Evolutionary conservation across 2,888 invertebrate genomes (phyloP).

Genomic region (Lampropteryx suffumata): DNA sequence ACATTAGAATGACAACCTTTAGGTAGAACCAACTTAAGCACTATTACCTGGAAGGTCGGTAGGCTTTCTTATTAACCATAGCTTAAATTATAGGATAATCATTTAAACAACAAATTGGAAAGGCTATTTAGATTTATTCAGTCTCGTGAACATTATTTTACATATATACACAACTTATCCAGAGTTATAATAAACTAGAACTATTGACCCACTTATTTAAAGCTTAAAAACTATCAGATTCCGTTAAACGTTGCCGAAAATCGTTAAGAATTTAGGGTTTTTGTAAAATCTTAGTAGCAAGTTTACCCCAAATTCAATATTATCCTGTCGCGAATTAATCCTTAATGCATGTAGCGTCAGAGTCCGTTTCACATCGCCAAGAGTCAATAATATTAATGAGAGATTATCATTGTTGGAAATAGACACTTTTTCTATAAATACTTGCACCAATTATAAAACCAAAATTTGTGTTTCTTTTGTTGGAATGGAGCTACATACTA

Average conservation of each 20-base stretch:
- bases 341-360: slow-evolving; percentile 2
- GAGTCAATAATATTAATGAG: no score
- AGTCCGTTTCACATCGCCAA: neutral
- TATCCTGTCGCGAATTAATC: neutral
- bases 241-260: slow-evolving; percentile 33
- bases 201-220: slow-evolving; percentile 52
- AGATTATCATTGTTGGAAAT: no score
- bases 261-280: neutral
- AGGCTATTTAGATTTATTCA: slow-evolving; percentile 47
- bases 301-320: neutral
- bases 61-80: no score
- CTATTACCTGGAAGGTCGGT: no score
- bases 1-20: no score
- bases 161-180: slow-evolving; percentile 43
- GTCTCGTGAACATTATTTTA: slow-evolving; percentile 53
- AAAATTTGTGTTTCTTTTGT: no score
- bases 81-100: neutral
- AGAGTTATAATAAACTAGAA: slow-evolving; percentile 45
- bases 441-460: no score
- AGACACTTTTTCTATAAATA: no score
- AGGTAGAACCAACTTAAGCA: no score
- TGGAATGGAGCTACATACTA: no score
- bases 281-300: no score
- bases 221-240: slow-evolving; percentile 27
- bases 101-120: slow-evolving; percentile 19